Evolutionary conservation across 2,888 invertebrate species (phyloP), one percentile per base, ranked within the genome.

Genomic region (Drosophila koepferae): DNA sequence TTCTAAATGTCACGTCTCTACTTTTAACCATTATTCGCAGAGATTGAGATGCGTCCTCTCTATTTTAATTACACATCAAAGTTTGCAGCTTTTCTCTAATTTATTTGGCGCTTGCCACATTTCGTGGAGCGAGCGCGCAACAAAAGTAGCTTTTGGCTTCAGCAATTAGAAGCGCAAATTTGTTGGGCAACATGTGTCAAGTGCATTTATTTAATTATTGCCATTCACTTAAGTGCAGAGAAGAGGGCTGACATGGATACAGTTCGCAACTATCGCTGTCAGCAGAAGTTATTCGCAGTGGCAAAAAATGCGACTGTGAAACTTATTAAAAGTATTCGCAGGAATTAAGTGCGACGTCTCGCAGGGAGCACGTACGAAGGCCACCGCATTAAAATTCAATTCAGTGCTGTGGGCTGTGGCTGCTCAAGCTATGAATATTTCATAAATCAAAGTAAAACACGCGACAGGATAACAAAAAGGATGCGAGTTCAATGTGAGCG

Each of bases 171-270:
- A 18, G 36, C 59, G 46, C 74, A 74, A 77, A 70, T 80, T 68
- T 59, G 53, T 12, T 63, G 44, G 38, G 59, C 67, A 80, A 72
- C 78, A 78, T 81, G 76, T 78, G 81, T 81, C 81, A 76, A 81
- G 76, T 74, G 62, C 72, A 68, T 76, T 76, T 76, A 78, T 76
- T 81, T 78, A 81, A 81, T 81, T 81, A 70, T 54, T 59, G 72
- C 63, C 66, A 69, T 75, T 78, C 63, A 72, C 66, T 69, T 53
- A 46, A 40, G 41, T 20, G 16, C 12, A 34, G n/a, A 18, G 38
- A 10, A 4, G 4, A 43, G 14, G 20, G 20, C 36, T 41, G 54
- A 10, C 44, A 49, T 58, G 34, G 53, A n/a, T 46, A 55, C 62
- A 60, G 36, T 23, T 49, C 16, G 5, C 40, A 10, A 9, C 55